These are phyloP conservation scores for Catotricha subobsoleta DNA, from an alignment of 2,888 invertebrate species.

Conservation along the genomic window DNA sequence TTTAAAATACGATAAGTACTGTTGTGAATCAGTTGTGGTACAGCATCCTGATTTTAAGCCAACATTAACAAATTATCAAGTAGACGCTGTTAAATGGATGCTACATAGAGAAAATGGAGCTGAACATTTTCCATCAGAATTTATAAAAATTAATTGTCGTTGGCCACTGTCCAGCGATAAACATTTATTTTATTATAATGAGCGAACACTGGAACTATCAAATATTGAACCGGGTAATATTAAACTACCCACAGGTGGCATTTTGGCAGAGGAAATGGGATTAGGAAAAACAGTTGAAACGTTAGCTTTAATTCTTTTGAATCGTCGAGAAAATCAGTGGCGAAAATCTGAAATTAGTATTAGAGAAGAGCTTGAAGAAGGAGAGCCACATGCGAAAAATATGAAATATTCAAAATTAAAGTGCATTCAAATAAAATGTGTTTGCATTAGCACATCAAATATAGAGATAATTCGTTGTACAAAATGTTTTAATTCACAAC, in stretches of 20 bases:
- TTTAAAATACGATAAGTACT: not conserved
- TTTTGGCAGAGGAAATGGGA: conserved; percentile 68
- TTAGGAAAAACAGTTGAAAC: conserved; percentile 66
- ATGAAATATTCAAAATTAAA: not conserved
- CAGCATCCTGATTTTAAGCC: conserved; percentile 27
- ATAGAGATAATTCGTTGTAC: conserved; percentile 32
- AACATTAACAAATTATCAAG: conserved; percentile 43
- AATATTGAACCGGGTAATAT: conserved; percentile 20
- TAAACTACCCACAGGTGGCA: conserved; percentile 38
- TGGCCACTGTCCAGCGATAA: not conserved
- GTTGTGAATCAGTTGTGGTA: conserved; percentile 29
- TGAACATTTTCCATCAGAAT: conserved; percentile 8
- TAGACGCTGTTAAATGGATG: conserved; percentile 50
- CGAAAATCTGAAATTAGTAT: not conserved
- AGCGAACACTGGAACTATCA: conserved; percentile 14
- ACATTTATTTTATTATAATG: conserved; percentile 20
- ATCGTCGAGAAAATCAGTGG: conserved; percentile 20
- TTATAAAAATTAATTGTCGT: not conserved
- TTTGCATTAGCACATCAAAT: not conserved
- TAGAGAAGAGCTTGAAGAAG: not conserved
- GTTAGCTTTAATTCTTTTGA: conserved; percentile 41
- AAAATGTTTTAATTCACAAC: conserved; percentile 41
- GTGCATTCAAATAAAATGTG: not conserved
- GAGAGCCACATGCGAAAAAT: not conserved
- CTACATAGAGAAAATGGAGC: conserved; percentile 33